phyloP scores from a whole-genome alignment of 2,888 invertebrate species.

The Agrilus mali region DNA sequence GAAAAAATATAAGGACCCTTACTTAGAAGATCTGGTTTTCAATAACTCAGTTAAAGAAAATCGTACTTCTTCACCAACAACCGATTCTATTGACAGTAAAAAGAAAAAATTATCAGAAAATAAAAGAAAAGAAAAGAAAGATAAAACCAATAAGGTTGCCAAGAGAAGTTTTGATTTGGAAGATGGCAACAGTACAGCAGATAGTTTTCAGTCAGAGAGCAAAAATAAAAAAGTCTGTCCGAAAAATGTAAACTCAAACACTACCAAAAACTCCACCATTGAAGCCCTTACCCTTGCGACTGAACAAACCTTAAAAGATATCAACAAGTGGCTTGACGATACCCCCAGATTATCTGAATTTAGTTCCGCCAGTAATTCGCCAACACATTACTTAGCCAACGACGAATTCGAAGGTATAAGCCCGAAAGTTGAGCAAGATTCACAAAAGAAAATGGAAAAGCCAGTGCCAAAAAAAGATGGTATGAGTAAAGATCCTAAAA shows the following conservation, averaged over 20 bases:
- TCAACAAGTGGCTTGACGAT: slow-evolving; percentile 80
- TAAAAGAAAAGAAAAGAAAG: slow-evolving; percentile 10
- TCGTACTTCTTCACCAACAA: slow-evolving; percentile 4
- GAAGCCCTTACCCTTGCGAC: slow-evolving; percentile 60
- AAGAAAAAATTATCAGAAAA: slow-evolving; percentile 9
- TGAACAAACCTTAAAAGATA: slow-evolving; percentile 71
- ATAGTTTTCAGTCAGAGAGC: slow-evolving; percentile 21
- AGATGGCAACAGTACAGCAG: slow-evolving; percentile 24
- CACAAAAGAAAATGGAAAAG: slow-evolving; percentile 36
- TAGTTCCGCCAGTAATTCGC: slow-evolving; percentile 69
- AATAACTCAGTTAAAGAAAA: slow-evolving; percentile 25
- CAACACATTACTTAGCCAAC: slow-evolving; percentile 49
- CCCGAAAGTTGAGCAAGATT: slow-evolving; percentile 32
- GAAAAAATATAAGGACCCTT: slow-evolving; percentile 28
- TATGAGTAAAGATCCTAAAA: slow-evolving; percentile 35
- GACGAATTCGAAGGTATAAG: slow-evolving; percentile 45
- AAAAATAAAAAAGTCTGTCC: slow-evolving; percentile 16
- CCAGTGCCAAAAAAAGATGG: slow-evolving; percentile 31
- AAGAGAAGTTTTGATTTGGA: slow-evolving; percentile 18
- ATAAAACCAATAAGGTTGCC: slow-evolving; percentile 8
- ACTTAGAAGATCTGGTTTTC: slow-evolving; percentile 21
- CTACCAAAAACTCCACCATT: slow-evolving; percentile 34
- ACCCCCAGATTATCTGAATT: slow-evolving; percentile 64
- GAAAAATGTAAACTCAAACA: slow-evolving; percentile 19
- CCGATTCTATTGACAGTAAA: slow-evolving; percentile 11